A percentile compares a stretch with the other conserved stretches of the same genome.
These are phyloP conservation scores for Akabosia matsudoensis DNA, from an alignment of 1,140 invertebrate species.

Conservation along the genomic window DNA sequence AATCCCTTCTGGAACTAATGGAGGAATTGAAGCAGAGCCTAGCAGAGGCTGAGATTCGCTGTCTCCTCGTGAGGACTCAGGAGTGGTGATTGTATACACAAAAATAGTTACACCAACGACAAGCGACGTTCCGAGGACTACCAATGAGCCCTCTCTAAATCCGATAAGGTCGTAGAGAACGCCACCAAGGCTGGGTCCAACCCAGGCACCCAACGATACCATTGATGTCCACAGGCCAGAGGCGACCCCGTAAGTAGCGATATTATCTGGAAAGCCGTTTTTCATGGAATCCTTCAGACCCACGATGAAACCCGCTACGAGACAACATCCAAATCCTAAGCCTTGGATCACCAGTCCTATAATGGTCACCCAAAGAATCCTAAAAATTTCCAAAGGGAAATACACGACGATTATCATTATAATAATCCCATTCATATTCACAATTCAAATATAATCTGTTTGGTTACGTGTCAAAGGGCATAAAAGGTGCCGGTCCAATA, in stretches of 20 bases:
- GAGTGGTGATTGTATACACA: neutral
- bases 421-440: neutral
- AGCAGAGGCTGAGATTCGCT: neutral
- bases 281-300: conserved; percentile 33
- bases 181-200: conserved; percentile 25
- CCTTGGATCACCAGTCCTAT: conserved; percentile 35
- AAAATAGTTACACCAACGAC: neutral
- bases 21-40: neutral
- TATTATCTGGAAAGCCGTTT: conserved; percentile 47
- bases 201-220: conserved; percentile 24
- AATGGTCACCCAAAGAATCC: conserved; percentile 27
- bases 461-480: conserved; percentile 61
- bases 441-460: neutral
- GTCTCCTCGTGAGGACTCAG: neutral
- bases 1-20: too few relatives aligned
- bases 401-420: neutral
- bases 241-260: conserved; percentile 47
- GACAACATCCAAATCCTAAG: conserved; percentile 29
- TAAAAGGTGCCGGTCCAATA: conserved; percentile 71
- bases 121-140: conserved; percentile 24
- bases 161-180: conserved; percentile 37
- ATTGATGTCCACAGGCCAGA: conserved; percentile 38
- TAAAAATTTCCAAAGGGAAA: conserved; percentile 26
- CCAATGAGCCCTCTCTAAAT: conserved; percentile 43
- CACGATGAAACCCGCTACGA: conserved; percentile 32